Conservation (phyloP, 92 coral and sea anemone species). For the Epizoanthus stellaris region DNA sequence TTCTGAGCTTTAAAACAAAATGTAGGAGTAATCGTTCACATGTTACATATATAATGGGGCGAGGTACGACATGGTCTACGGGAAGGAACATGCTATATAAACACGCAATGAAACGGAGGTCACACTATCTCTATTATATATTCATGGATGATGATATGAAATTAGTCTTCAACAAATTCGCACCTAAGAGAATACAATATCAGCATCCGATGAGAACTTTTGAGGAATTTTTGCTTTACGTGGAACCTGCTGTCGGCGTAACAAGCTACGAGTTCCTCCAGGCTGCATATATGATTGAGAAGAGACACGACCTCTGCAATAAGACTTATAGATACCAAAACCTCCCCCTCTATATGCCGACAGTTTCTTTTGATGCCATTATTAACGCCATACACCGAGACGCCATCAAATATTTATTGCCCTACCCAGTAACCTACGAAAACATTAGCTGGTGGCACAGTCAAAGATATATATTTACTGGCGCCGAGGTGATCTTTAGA, state of each 20-base stretch:
- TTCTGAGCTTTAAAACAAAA: slow-evolving; percentile 52
- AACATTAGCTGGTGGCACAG: slow-evolving; percentile 43
- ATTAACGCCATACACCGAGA: slow-evolving; percentile 45
- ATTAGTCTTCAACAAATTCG: slow-evolving; percentile 16
- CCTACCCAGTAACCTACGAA: slow-evolving; percentile 25
- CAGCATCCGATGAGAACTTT: slow-evolving; percentile 56
- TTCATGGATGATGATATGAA: slow-evolving; percentile 48
- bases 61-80: slow-evolving; percentile 40
- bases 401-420: slow-evolving; percentile 31
- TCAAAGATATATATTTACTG: slow-evolving; percentile 27
- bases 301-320: slow-evolving; percentile 13
- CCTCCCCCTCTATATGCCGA: slow-evolving; percentile 2
- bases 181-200: slow-evolving; percentile 9
- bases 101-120: slow-evolving; percentile 19
- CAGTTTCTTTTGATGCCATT: slow-evolving; percentile 38
- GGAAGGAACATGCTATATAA: slow-evolving; percentile 51
- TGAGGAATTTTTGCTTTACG: slow-evolving; percentile 56
- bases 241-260: slow-evolving; percentile 70
- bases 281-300: neutral
- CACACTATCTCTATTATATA: slow-evolving; percentile 48
- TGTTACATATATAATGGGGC: slow-evolving; percentile 45
- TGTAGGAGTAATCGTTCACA: slow-evolving; percentile 40
- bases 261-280: slow-evolving; percentile 13
- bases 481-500: slow-evolving; percentile 51
- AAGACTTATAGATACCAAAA: neutral